Base-by-base conservation (phyloP, 1,140 invertebrate species). In the Trichogramma pretiosum region DNA sequence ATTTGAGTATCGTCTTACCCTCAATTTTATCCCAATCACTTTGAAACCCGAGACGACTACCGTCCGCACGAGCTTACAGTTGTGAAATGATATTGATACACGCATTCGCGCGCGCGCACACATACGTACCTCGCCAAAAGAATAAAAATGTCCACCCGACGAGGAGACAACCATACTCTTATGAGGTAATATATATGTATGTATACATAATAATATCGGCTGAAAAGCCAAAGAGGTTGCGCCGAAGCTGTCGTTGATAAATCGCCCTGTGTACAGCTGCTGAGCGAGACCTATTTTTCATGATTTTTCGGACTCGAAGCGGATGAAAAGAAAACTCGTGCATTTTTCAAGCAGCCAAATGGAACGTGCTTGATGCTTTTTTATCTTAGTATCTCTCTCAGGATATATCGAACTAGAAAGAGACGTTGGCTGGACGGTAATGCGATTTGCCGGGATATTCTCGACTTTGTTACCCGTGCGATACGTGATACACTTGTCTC, bases 1-100 rank as follows among this genome's bases (percentile, higher is more conserved):
- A 28, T 34, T 41, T 21, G 37, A 37, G 33, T 43, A 66, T 67
- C 65, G 59, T 54, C 58, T 67, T 67, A 66, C 65, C 65, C 65
- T 52, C 64, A 62, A 67, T 67, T 67, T 60, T 54, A 65, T 61
- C 61, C 63, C 65, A 67, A 67, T 67, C 63, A 67, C 65, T 67
- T 62, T 64, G 65, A 66, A 67, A 67, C 62, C 58, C 36, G 57
- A 67, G 61, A 64, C 64, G 56, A n/a, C n/a, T 11, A 28, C 24
- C 11, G 24, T 28, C 24, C 24, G 11, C 44, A n/a, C n/a, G n/a
- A n/a, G n/a, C n/a, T n/a, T n/a, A n/a, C n/a, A n/a, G n/a, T n/a
- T n/a, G n/a, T n/a, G n/a, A n/a, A n/a, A n/a, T n/a, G n/a, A n/a
- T n/a, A n/a, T n/a, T n/a, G n/a, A n/a, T n/a, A n/a, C n/a, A n/a